These are phyloP conservation scores for Megalops atlanticus DNA, from an alignment of 2,113 vertebrate genomes.

Conservation along the genomic window DNA sequence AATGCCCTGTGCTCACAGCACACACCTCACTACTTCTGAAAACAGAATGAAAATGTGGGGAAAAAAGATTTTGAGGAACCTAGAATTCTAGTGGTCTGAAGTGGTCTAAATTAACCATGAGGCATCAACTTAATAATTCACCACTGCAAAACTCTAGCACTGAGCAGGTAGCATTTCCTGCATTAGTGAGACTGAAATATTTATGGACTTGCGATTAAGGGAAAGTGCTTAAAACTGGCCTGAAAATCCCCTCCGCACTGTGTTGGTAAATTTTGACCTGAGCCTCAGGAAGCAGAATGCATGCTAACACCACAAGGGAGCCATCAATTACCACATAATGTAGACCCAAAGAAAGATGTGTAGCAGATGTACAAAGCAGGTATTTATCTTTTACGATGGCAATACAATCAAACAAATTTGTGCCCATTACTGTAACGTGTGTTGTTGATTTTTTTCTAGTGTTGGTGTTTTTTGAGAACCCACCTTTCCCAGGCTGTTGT, in stretches of 20 bases:
- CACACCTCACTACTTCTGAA: not conserved
- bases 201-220: conserved; percentile 69
- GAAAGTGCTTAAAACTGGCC: conserved; percentile 58
- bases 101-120: conserved; percentile 68
- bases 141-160: conserved; percentile 68
- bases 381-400: conserved; percentile 10
- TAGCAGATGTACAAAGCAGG: not conserved
- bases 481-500: conserved; percentile 97
- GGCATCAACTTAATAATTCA: conserved; percentile 81
- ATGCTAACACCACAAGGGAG: conserved; percentile 46
- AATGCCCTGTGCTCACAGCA: not conserved
- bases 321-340: not conserved
- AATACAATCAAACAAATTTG: conserved; percentile 6
- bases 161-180: conserved; percentile 71
- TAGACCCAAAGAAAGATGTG: not conserved
- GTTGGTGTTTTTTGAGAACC: not conserved
- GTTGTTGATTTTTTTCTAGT: not conserved
- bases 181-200: conserved; percentile 79
- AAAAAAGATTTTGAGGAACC: not conserved
- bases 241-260: conserved; percentile 42
- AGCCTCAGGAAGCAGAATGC: conserved; percentile 37
- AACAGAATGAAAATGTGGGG: not conserved
- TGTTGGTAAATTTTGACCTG: conserved; percentile 51
- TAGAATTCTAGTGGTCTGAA: conserved; percentile 44
- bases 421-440: not conserved